These are phyloP conservation scores for Dicyrtoma fusca DNA, from an alignment of 2,888 invertebrate species.

Conservation along the genomic window DNA sequence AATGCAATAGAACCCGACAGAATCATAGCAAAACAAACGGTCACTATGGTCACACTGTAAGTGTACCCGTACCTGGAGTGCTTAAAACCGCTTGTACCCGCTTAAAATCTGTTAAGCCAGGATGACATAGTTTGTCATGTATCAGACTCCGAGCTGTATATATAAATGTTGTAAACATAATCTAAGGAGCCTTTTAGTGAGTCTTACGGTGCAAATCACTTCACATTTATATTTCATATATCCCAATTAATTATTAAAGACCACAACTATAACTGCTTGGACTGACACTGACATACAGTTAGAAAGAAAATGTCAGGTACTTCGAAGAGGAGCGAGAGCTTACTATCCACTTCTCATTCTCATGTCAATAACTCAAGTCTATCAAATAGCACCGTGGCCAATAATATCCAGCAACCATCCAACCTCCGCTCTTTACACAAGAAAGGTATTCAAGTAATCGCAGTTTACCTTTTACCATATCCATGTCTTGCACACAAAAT, in stretches of 20 bases:
- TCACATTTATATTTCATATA: not conserved
- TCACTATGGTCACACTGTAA: not conserved
- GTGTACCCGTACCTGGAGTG: no score
- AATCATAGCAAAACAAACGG: slow-evolving; percentile 4
- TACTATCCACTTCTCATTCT: slow-evolving; percentile 5
- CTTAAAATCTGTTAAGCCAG: slow-evolving; percentile 28
- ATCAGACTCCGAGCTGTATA: no score
- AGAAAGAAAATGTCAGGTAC: slow-evolving; percentile 1
- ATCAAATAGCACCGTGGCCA: slow-evolving; percentile 6
- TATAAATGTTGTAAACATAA: no score
- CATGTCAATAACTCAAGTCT: slow-evolving; percentile 10
- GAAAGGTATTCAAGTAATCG: slow-evolving; percentile 39
- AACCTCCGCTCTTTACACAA: slow-evolving; percentile 44
- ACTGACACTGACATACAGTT: not conserved
- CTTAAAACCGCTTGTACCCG: no score
- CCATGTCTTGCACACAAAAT: no score
- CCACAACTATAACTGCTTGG: no score
- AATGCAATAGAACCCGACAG: not conserved
- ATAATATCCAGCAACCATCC: slow-evolving; percentile 11
- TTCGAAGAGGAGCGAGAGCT: slow-evolving; percentile 16
- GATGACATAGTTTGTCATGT: no score
- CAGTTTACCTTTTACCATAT: no score
- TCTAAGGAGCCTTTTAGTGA: no score
- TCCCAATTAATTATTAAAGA: slow-evolving; percentile 15
- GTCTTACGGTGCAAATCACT: no score